Base-by-base conservation (phyloP, 2,113 vertebrate species). In the Fulmarus glacialis region DNA sequence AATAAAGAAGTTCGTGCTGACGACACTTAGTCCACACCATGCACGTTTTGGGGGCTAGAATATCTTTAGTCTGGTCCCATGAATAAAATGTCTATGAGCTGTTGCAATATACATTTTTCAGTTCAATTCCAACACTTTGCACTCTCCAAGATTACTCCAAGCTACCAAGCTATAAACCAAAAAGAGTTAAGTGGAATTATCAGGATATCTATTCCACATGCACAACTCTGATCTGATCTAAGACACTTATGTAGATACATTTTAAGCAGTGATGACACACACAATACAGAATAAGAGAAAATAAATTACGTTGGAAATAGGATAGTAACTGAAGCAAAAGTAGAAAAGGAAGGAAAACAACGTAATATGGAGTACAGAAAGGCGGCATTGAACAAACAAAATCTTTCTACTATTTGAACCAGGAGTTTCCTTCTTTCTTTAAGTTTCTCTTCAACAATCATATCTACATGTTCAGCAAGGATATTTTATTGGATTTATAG, bases 11-110 rank as follows among this genome's bases (percentile, higher is more conserved):
- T 12, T 66, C 22, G 11, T 23, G 5, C 22, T 55, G 12, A 45
- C 26, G 15, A 38, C 18, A 22, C 1, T 59, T 68, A 24, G 12
- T 47, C 38, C 10, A 59, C 16, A 73, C 6, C 12, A 55, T 0
- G 0, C 13, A 36, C 12, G 34, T 60, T 56, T 83, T 0, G 2
- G 11, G 23, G 2, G 11, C 20, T n/a, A 24, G 17, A 42, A 4
- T 21, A 29, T 34, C 24, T 68, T 79, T 59, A 55, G 11, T 55
- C 27, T 42, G 6, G 8, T 36, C 3, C 17, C 24, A 34, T 45
- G 5, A 82, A 40, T 36, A 43, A 63, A 47, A 56, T n/a, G 6
- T 36, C n/a, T 64, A 8, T 70, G 30, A 74, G 11, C 4, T 70
- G 9, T 30, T 70, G 9, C 36, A 74, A 42, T 40, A 42, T 40